phyloP scores from a whole-genome alignment of 1,140 invertebrate species.

The Archegozetes longisetosus region DNA sequence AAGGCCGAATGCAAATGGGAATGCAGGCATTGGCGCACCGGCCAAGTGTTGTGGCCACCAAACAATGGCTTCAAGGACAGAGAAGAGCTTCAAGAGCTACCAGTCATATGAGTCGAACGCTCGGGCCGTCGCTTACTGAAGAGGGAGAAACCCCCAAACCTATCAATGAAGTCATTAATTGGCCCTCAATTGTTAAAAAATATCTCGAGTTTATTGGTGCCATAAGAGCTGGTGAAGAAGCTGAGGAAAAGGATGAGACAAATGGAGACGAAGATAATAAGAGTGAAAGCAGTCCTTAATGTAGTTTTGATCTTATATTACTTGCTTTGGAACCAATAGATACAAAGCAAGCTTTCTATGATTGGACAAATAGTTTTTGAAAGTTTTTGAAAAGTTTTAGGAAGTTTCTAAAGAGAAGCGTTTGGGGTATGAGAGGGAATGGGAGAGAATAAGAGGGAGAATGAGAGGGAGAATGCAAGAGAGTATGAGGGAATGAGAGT shows the following conservation, averaged over 20 bases:
- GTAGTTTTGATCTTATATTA: no score
- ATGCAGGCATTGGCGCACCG: slow-evolving; percentile 9
- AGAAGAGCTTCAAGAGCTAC: slow-evolving; percentile 2
- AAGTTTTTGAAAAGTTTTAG: no score
- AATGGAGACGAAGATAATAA: background rate
- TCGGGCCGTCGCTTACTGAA: slow-evolving; percentile 10
- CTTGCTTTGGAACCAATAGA: no score
- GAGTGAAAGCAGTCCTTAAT: background rate
- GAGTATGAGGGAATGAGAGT: no score
- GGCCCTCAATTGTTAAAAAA: slow-evolving; percentile 23
- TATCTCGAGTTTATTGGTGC: slow-evolving; percentile 23
- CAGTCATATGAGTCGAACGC: slow-evolving; percentile 8
- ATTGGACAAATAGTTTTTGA: no score
- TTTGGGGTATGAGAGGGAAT: no score
- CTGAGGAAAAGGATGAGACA: slow-evolving; percentile 3
- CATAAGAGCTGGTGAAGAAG: background rate
- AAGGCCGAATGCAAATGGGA: background rate
- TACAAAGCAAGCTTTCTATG: background rate
- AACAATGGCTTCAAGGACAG: slow-evolving; percentile 8
- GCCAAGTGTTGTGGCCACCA: slow-evolving; percentile 13
- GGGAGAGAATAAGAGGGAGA: no score
- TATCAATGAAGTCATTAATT: slow-evolving; percentile 23
- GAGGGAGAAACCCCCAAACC: slow-evolving; percentile 16
- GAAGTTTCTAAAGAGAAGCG: no score
- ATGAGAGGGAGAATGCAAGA: no score